Base-by-base conservation (phyloP, 30 jellyfish, hydroid and myxozoan species). In the Nemopilema nomurai region DNA sequence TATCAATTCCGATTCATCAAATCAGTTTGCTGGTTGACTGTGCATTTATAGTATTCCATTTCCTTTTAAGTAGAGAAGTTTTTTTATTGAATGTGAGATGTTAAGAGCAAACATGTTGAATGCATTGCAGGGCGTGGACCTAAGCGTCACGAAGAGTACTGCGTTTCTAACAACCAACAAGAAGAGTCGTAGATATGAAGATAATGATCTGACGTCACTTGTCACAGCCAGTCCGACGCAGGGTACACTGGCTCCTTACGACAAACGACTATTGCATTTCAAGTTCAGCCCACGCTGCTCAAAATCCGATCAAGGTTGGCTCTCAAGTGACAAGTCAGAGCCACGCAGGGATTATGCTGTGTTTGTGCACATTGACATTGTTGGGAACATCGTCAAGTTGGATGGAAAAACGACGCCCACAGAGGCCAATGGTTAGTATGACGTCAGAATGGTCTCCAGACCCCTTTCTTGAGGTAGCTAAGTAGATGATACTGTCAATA, bases 261-360 rank as follows among this genome's bases (percentile, higher is more conserved):
- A 88, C 62, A 85, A 79, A 51, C 85, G 89, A 30, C 71, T 67
- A 23, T 63, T 93, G 18, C 89, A 88, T 65, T 93, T 93, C 89
- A 93, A 93, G 66, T 93, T 93, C 89, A 77, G 96, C 28, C 98
- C 98, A 20, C 90, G 93, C 3, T 68, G 32, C 9, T 50, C 87
- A 16, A 81, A 72, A 53, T 50, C 91, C 7, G 50, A 53, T 24
- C 88, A 71, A 83, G 98, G 98, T 4, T 93, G 97, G 97, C 75
- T 83, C 19, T 30, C 89, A 17, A 64, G 83, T 4, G 96, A 80
- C 80, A 72, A 19, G 50, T 72, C 89, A 25, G 90, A 88, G 74
- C 94, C 98, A 23, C 90, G 98, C 25, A 79, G 73, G 88, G 98
- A 93, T 84, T 93, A 67, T 68, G 97, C 98, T 1, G 51, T 93